Evolutionary conservation across 2,113 vertebrate species (phyloP), one percentile per base, ranked within the genome.

Genomic region (Genyomyrus donnyi): DNA sequence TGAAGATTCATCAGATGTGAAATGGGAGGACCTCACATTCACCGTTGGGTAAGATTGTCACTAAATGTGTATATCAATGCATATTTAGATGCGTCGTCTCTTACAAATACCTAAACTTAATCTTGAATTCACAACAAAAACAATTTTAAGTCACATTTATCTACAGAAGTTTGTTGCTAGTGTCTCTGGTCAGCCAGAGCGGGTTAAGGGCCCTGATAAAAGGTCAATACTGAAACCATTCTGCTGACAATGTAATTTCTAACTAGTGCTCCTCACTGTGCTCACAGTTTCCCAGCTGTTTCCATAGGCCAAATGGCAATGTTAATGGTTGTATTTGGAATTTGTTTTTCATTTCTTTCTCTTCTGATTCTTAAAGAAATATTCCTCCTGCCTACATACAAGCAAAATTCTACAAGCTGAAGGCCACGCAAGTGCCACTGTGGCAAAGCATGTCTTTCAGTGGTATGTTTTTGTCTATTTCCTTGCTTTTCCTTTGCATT

Each of bases 1-100:
- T 53, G 94, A 95, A 0, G 95, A 96, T 45, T 0, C 5, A 0
- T 90, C 92, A 0, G 90, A 93, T 24, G 91, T 96, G 2, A 49
- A 94, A 77, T 96, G 96, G 96, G 94, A 95, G 1, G 50, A 93
- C 10, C 91, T 96, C 0, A 91, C 93, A 1, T 0, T 52, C 6
- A 5, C 6, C 15, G 9, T 95, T 0, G 93, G 95, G 95, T 95
- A 90, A 42, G n/a, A 42, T 94, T 5, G 0, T 46, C 21, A 85
- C 80, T 9, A 83, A 45, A 3, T n/a, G 27, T 58, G 93, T 1
- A 80, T 46, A n/a, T 0, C 86, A 9, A 48, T 31, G n/a, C 9
- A 19, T 39, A 15, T 35, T 21, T 24, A 39, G 70, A 39, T 77
- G 13, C 15, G 1, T 77, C 15, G 35, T 77, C 31, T 77, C 35